A percentile compares a stretch with the other conserved stretches of the same genome.
Evolutionary conservation across 2,888 invertebrate genomes (phyloP).

Genomic region (Stramonita haemastoma): DNA sequence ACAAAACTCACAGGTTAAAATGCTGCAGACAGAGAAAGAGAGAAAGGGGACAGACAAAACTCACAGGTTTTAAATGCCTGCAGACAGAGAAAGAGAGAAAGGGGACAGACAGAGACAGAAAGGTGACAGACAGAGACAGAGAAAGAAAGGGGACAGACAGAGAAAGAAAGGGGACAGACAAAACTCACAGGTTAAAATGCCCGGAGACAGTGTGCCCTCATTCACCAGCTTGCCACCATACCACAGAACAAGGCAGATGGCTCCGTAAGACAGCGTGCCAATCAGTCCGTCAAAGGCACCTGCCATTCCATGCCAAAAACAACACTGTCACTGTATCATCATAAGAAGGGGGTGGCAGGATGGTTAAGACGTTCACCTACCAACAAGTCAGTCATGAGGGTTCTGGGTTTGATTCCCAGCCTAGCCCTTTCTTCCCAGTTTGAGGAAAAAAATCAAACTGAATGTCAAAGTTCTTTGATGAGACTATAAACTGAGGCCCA

Average conservation of each 20-base stretch:
- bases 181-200: conserved; percentile 72
- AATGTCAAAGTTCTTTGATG: too few species aligned
- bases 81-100: not conserved
- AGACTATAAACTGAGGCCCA: too few species aligned
- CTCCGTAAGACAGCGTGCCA: conserved; percentile 69
- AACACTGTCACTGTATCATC: not conserved
- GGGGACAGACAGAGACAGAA: not conserved
- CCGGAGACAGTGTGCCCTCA: conserved; percentile 70
- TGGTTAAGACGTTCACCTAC: too few species aligned
- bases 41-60: too few species aligned
- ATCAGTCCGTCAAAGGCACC: conserved; percentile 62
- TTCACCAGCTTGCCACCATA: conserved; percentile 76
- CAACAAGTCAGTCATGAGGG: too few species aligned
- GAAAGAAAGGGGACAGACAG: not conserved
- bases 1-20: too few species aligned
- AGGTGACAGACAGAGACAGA: not conserved
- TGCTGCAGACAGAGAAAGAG: too few species aligned
- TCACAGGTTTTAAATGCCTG: too few species aligned
- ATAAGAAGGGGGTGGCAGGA: too few species aligned
- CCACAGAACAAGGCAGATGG: conserved; percentile 73
- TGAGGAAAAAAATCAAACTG: too few species aligned
- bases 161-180: not conserved
- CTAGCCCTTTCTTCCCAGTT: too few species aligned
- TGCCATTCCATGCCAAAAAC: not conserved
- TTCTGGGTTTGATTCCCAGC: too few species aligned